phyloP scores from a whole-genome alignment of 2,797 vertebrate genomes.

The Galago senegalensis region DNA sequence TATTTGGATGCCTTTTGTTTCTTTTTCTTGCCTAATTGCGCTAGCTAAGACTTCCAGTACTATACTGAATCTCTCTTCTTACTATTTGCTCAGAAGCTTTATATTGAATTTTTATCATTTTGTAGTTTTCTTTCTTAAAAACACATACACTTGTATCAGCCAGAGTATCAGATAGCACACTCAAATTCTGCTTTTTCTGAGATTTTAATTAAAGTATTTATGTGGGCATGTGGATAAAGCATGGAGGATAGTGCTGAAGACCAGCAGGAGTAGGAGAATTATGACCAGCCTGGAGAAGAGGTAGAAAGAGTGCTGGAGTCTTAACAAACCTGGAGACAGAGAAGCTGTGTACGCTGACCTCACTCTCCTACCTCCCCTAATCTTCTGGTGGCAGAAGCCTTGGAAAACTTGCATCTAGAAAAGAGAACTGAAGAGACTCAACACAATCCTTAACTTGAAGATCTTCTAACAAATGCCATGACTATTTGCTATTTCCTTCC shows the following conservation, averaged over 20 bases:
- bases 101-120: background rate
- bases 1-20: background rate
- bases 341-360: background rate
- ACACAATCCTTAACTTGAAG: background rate
- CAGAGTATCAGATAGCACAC: background rate
- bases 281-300: background rate
- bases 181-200: background rate
- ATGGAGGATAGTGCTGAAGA: too few species aligned
- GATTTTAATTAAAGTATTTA: background rate
- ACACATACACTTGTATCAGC: background rate
- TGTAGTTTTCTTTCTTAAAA: background rate
- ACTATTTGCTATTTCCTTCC: background rate
- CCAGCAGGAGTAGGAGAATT: background rate
- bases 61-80: background rate
- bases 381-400: background rate
- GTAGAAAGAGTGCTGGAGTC: background rate
- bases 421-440: background rate
- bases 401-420: background rate
- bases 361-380: background rate
- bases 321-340: background rate
- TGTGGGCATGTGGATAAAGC: background rate
- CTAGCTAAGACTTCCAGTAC: background rate
- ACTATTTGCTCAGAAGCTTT: background rate
- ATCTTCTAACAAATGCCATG: background rate
- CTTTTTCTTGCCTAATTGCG: background rate